Conservation (phyloP, 2,797 vertebrate genomes). For the Sebastes iracundus region DNA sequence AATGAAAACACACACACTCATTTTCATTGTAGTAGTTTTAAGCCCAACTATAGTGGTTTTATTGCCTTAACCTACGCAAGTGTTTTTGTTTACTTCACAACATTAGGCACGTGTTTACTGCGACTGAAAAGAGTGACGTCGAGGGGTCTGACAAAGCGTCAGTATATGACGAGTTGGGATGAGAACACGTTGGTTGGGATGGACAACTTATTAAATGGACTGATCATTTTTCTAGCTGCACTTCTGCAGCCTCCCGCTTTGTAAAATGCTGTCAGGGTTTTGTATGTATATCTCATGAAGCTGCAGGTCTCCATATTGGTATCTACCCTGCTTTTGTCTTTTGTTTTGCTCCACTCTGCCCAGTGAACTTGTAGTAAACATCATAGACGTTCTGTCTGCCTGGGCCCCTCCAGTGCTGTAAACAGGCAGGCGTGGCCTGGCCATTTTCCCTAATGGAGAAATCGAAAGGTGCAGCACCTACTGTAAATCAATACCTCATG, state of each 20-base stretch:
- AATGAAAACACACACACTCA: too few species aligned
- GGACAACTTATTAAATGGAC: not conserved
- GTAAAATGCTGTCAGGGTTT: not conserved
- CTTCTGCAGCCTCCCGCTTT: not conserved
- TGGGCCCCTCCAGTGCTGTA: constrained; percentile 60
- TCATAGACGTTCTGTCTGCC: constrained; percentile 53
- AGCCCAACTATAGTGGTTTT: too few species aligned
- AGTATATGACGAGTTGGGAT: too few species aligned
- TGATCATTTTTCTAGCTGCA: not conserved
- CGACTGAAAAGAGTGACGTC: too few species aligned
- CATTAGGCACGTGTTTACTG: too few species aligned
- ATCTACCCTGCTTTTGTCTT: constrained; percentile 1
- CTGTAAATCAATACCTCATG: constrained; percentile 77
- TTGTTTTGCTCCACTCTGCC: constrained; percentile 20
- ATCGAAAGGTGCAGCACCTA: constrained; percentile 79
- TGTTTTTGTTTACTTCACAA: too few species aligned
- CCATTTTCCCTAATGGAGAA: constrained; percentile 79
- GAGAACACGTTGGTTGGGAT: too few species aligned
- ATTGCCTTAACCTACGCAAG: too few species aligned
- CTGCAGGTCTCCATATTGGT: not conserved
- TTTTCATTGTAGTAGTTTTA: too few species aligned
- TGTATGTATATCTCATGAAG: not conserved
- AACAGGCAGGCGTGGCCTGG: constrained; percentile 71
- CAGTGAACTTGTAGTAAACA: constrained; percentile 47
- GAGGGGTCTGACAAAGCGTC: too few species aligned